Percentiles rank a stretch among this genome's conserved stretches.
phyloP scores from a whole-genome alignment of 2,797 vertebrate species.

The Brachyalestes nurse region DNA sequence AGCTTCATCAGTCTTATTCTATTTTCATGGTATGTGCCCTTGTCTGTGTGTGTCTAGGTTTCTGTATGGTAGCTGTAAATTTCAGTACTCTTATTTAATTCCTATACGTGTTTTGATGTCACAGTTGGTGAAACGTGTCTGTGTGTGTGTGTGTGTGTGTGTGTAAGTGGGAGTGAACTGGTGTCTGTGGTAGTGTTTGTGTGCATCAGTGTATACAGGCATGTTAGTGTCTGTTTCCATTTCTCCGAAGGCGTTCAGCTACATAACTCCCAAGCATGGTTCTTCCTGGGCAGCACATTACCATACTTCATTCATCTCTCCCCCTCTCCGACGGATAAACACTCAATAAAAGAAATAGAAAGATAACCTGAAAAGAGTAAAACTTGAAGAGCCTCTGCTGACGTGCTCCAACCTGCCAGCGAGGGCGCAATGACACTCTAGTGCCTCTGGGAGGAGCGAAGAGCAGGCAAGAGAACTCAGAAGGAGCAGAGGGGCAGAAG shows the following conservation, averaged over 20 bases:
- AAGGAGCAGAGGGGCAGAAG: constrained; percentile 1
- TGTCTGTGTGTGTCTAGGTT: neutral
- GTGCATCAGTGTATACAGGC: constrained; percentile 42
- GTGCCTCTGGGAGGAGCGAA: constrained; percentile 38
- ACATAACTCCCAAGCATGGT: constrained; percentile 12
- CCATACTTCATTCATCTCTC: constrained; percentile 41
- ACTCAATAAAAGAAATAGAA: constrained; percentile 24
- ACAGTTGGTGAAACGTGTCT: constrained; percentile 2
- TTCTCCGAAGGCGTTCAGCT: constrained; percentile 35
- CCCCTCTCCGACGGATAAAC: constrained; percentile 23
- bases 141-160: constrained; percentile 35
- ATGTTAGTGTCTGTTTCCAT: constrained; percentile 32
- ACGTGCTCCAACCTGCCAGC: constrained; percentile 25
- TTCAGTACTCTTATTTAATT: neutral
- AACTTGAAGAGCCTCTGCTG: constrained; percentile 41
- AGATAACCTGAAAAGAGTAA: constrained; percentile 46
- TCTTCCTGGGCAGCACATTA: constrained; percentile 34
- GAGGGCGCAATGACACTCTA: constrained; percentile 42
- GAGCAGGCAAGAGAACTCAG: constrained; percentile 37
- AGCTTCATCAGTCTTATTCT: neutral
- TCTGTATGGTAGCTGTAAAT: neutral
- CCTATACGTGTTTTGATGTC: neutral
- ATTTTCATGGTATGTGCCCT: constrained; percentile 33
- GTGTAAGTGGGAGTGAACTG: constrained; percentile 25
- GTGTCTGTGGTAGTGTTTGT: constrained; percentile 46